Base-by-base conservation (phyloP, 2,888 invertebrate genomes). In the Megalurothrips usitatus region DNA sequence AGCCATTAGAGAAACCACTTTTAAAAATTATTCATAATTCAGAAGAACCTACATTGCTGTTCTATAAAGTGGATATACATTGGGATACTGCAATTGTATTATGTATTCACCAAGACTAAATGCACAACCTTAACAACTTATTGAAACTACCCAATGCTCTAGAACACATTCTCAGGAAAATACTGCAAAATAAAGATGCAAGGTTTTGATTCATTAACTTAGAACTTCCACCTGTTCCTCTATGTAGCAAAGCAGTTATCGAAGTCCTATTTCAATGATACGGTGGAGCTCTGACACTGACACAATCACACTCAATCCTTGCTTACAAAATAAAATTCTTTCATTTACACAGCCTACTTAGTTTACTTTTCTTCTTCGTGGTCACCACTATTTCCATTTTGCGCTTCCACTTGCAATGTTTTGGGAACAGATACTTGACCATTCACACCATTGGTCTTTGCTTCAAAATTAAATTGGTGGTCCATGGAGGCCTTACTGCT, bases 111-210 rank as follows among this genome's bases (percentile, higher is more conserved):
- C 68, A 75, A 75, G 23, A 23, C 68, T 75, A 75, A 75, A 75
- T 75, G 68, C 68, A 75, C 68, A 75, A 58, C 14, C 17, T 75
- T 75, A 12, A 23, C 23, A 75, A 75, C 68, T 75, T 75, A 26
- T 12, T 26, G 68, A 26, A 75, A 26, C 68, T 75, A 75, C 11
- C 23, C 23, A 23, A 26, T 75, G 26, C 12, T 23, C 68, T 75
- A 75, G 23, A 75, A 75, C 26, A 75, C 68, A 75, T 75, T 23
- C 12, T 75, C 68, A 75, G 26, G 68, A 75, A 75, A 75, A 75
- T 75, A 75, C 68, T 75, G 68, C 26, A 75, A 75, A 75, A 75
- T 75, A 75, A 75, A 75, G 68, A 75, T 75, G 68, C 68, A 75
- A 23, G 1, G 68, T 75, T 26, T 75, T 26, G 26, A 75, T 26